Percentiles rank a stretch among this genome's conserved stretches.
Conservation (phyloP, 2,888 invertebrate species). For the Stenchaetothrips biformis region DNA sequence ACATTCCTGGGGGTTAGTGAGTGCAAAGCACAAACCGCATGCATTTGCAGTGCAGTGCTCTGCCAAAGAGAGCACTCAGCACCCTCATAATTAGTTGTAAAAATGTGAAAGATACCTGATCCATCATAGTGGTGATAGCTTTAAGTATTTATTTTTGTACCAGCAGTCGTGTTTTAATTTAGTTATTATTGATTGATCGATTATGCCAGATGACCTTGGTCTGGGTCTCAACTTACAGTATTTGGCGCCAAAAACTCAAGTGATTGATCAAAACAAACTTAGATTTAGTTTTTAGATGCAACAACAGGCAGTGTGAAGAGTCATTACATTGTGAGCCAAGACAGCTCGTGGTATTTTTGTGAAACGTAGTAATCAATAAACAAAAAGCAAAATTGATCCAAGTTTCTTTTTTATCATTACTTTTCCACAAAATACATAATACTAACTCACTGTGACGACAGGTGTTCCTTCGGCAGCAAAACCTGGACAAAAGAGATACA, state of each 20-base stretch:
- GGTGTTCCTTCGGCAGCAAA: too few species aligned
- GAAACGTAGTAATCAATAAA: not conserved
- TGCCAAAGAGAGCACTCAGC: not conserved
- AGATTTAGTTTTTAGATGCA: not conserved
- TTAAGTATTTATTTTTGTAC: slow-evolving; percentile 21
- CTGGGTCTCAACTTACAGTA: not conserved
- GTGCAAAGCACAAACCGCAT: not conserved
- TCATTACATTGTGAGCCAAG: not conserved
- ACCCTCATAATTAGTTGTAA: not conserved
- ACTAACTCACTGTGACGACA: too few species aligned
- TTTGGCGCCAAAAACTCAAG: not conserved
- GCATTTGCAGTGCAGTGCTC: not conserved
- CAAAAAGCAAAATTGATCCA: not conserved
- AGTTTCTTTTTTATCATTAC: too few species aligned
- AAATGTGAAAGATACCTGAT: not conserved
- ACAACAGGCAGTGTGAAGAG: not conserved
- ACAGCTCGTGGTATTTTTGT: not conserved
- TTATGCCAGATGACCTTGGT: not conserved
- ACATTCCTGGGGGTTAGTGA: not conserved
- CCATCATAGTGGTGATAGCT: not conserved
- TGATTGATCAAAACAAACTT: slow-evolving; percentile 1
- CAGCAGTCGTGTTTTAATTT: not conserved
- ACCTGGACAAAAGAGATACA: too few species aligned
- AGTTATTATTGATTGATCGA: not conserved
- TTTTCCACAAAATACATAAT: too few species aligned